Conservation (phyloP, 2,888 invertebrate species). For the Tinea semifulvella region DNA sequence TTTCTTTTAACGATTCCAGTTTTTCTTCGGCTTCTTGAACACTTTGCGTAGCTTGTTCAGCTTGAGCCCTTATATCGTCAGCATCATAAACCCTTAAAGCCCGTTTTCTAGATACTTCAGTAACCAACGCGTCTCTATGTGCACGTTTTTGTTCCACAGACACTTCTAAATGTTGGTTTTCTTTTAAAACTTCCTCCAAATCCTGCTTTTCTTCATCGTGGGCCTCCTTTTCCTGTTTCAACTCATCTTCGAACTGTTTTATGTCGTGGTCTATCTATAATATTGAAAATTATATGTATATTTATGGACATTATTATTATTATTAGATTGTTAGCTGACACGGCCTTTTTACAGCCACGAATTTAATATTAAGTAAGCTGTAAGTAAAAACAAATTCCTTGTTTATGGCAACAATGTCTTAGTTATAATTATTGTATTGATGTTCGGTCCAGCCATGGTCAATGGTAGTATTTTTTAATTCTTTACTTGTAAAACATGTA, state of each 20-base stretch:
- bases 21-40: constrained; percentile 45
- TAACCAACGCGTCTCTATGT: constrained; percentile 35
- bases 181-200: constrained; percentile 33
- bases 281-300: constrained; percentile 6
- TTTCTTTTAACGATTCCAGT: constrained; percentile 29
- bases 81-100: constrained; percentile 47
- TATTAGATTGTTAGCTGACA: no score
- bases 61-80: constrained; percentile 42
- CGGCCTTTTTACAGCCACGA: no score
- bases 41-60: constrained; percentile 35
- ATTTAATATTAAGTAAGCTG: no score
- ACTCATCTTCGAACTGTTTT: constrained; percentile 40
- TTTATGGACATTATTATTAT: no score
- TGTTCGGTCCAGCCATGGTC: no score
- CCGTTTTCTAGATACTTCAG: constrained; percentile 38
- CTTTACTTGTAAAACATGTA: no score
- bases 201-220: constrained; percentile 34
- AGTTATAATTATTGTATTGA: no score
- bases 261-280: constrained; percentile 37
- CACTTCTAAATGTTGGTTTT: constrained; percentile 33
- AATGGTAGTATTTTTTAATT: no score
- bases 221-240: constrained; percentile 37
- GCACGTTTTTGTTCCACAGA: constrained; percentile 41
- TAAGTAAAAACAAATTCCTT: no score
- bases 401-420: no score